Base-by-base conservation (phyloP, 2,113 vertebrate species). In the Dasyornis broadbenti region DNA sequence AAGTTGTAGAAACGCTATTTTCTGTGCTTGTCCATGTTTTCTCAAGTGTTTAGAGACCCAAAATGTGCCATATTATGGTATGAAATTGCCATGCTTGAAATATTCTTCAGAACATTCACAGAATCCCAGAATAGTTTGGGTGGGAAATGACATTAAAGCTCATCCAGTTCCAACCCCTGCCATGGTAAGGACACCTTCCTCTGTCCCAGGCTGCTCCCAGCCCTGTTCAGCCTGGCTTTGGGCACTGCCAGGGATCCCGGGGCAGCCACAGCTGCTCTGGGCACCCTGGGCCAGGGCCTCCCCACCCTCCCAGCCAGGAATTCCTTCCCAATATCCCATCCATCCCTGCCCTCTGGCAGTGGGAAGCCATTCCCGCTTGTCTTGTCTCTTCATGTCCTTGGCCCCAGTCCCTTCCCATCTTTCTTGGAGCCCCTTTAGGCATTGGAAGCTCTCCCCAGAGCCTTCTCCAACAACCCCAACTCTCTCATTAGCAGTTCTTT, bases 341-440 rank as follows among this genome's bases (percentile, higher is more conserved):
- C 3, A 3, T 0, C 10, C 4, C 59, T 73, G 7, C 15, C 52
- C 45, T 42, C 4, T 56, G 7, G 4, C 52, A 52, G 0, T 45
- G 23, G 44, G 9, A 81, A 78, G 24, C 78, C 78, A 68, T 76
- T 82, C 54, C 40, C 47, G 27, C 28, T 47, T 1, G 2, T 68
- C 3, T 60, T 76, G 53, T 10, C 45, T 6, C 66, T 64, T 2
- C 42, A 12, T 9, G 0, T 0, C 33, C 53, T n/a, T 60, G 28
- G n/a, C 47, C 61, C 7, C 2, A 69, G 11, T 13, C 45, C 45
- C n/a, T 60, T 39, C 40, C 1, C 87, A 76, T n/a, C 70, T 47
- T 17, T 76, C 54, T 7, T 76, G 47, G n/a, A 61, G 21, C n/a
- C 22, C n/a, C n/a, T n/a, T 0, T 0, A 60, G 45, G 24, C 8